A percentile compares a stretch with the other conserved stretches of the same genome.
Conservation (phyloP, 1,140 invertebrate species). For the Apolygus lucorum region DNA sequence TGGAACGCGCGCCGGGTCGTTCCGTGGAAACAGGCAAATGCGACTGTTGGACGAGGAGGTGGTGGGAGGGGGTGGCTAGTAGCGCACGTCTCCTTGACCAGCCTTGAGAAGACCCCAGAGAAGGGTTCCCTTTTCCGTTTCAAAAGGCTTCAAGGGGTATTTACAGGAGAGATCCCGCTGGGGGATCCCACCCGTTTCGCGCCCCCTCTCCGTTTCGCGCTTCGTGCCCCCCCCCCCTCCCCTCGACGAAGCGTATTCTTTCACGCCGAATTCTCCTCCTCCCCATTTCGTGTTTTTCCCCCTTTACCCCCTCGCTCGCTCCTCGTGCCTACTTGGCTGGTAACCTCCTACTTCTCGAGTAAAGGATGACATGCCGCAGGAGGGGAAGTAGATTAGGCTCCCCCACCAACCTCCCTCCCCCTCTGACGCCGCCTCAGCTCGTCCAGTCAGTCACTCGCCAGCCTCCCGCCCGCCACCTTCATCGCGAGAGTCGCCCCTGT, state of each 20-base stretch:
- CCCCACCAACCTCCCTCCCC: background rate
- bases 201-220: background rate
- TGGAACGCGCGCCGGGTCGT: background rate
- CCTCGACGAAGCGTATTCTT: background rate
- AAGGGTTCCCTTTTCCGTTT: background rate
- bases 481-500: too few species aligned
- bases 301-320: too few species aligned
- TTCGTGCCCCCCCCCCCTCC: background rate
- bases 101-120: background rate
- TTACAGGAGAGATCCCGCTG: background rate
- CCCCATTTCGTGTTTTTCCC: too few species aligned
- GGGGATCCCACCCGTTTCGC: background rate
- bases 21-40: background rate
- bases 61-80: background rate
- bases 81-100: background rate
- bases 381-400: constrained; percentile 14
- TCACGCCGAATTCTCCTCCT: too few species aligned
- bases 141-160: background rate
- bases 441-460: background rate
- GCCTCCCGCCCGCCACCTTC: background rate
- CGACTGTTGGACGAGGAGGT: background rate
- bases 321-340: background rate
- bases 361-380: constrained; percentile 16
- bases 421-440: background rate
- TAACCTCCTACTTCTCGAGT: constrained; percentile 12